A percentile compares a stretch with the other conserved stretches of the same genome.
These are phyloP conservation scores for Coregonus ussuriensis DNA, from an alignment of 2,797 vertebrate species.

Conservation along the genomic window DNA sequence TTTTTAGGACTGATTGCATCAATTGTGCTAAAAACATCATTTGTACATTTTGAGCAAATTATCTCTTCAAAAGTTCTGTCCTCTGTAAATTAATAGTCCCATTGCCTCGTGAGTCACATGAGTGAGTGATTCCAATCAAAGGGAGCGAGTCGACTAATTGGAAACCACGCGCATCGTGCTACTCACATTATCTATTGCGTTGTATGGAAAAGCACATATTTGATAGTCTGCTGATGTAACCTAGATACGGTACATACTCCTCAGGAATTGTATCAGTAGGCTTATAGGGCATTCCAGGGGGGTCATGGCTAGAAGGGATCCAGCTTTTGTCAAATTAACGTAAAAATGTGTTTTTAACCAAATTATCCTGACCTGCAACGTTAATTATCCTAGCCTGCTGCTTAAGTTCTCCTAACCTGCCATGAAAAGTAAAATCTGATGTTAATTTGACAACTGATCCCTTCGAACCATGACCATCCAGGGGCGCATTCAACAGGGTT, in stretches of 20 bases:
- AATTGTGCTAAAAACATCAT: not conserved
- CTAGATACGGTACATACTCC: not conserved
- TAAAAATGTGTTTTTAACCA: too few species aligned
- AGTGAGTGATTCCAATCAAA: conserved; percentile 53
- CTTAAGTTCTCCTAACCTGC: too few species aligned
- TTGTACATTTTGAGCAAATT: not conserved
- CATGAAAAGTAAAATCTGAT: too few species aligned
- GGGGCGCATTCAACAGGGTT: too few species aligned
- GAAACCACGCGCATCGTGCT: conserved; percentile 27
- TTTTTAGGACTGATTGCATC: not conserved
- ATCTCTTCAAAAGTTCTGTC: not conserved
- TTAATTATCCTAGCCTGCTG: too few species aligned
- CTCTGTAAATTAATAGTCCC: not conserved
- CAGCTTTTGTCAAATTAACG: too few species aligned
- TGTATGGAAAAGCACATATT: not conserved
- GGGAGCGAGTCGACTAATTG: conserved; percentile 30
- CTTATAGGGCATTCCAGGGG: conserved; percentile 7
- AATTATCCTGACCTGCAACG: too few species aligned
- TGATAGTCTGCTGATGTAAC: not conserved
- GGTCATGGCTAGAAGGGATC: not conserved
- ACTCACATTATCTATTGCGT: conserved; percentile 23
- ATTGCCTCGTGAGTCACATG: conserved; percentile 57
- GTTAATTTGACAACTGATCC: too few species aligned
- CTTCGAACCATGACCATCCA: too few species aligned
- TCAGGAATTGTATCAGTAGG: not conserved